A percentile compares a stretch with the other conserved stretches of the same genome.
Evolutionary conservation across 2,888 invertebrate genomes (phyloP).

Genomic region (Incurvaria masculella): DNA sequence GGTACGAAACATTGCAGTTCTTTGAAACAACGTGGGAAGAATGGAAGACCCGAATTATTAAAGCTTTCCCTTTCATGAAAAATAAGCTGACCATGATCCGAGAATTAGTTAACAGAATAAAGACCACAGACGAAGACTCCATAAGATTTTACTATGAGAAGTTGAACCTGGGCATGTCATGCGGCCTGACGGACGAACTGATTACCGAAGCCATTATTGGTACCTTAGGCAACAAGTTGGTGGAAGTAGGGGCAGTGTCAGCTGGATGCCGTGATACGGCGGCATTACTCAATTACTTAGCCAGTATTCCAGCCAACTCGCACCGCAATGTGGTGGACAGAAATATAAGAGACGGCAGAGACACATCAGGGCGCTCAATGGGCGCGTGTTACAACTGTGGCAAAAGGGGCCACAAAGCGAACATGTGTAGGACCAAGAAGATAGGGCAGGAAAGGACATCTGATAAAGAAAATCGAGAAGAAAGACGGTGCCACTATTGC

Average conservation of each 20-base stretch:
- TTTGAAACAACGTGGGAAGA: constrained; percentile 13
- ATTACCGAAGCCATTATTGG: constrained; percentile 7
- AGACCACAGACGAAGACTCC: constrained; percentile 9
- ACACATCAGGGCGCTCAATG: too few relatives aligned
- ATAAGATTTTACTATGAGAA: constrained; percentile 13
- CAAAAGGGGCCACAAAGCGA: constrained; percentile 9
- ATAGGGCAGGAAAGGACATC: too few relatives aligned
- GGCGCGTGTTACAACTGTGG: constrained; percentile 10
- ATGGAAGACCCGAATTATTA: constrained; percentile 10
- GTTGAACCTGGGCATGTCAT: constrained; percentile 13
- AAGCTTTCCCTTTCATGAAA: constrained; percentile 10
- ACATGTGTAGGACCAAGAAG: not conserved
- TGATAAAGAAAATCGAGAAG: not conserved
- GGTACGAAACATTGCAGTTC: constrained; percentile 14
- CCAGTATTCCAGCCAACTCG: not conserved
- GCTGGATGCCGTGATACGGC: constrained; percentile 6
- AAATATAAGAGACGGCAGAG: too few relatives aligned
- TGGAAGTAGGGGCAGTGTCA: constrained; percentile 8
- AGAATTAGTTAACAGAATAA: constrained; percentile 10
- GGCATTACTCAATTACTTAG: not conserved
- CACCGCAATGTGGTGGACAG: too few relatives aligned
- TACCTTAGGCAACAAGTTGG: constrained; percentile 3
- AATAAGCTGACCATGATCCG: constrained; percentile 11
- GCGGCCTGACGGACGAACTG: constrained; percentile 7
- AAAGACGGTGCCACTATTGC: not conserved